Conservation (phyloP, 2,888 invertebrate genomes). For the Lasioglossum leucozonium region DNA sequence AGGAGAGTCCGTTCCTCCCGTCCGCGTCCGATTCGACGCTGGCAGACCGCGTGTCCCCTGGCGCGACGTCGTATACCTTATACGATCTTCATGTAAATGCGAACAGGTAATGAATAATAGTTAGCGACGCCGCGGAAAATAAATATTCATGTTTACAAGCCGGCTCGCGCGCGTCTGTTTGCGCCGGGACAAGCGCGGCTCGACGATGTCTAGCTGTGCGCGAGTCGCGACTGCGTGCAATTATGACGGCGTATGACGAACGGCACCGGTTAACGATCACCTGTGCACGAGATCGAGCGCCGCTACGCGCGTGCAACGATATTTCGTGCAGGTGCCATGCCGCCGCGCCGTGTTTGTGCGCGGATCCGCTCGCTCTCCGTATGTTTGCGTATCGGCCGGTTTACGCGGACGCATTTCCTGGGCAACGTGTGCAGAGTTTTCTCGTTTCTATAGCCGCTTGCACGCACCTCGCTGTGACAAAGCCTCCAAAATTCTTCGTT, state of each 20-base stretch:
- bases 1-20: neutral
- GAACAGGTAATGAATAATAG: constrained; percentile 73
- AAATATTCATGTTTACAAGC: constrained; percentile 72
- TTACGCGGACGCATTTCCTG: neutral
- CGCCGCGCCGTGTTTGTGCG: constrained; percentile 5
- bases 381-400: constrained; percentile 48
- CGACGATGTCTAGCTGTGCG: neutral
- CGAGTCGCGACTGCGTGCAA: constrained; percentile 23
- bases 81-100: constrained; percentile 58
- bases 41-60: neutral
- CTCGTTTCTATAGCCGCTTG: neutral
- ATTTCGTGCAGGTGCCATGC: neutral
- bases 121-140: constrained; percentile 66
- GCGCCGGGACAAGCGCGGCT: constrained; percentile 4
- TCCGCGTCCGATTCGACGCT: constrained; percentile 35
- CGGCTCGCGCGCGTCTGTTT: constrained; percentile 36
- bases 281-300: neutral
- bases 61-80: constrained; percentile 21
- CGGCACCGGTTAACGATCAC: neutral
- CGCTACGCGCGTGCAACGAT: neutral
- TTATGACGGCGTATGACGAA: constrained; percentile 33
- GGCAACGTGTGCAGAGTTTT: neutral
- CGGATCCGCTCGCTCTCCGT: constrained; percentile 29
- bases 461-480: neutral
- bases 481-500: too few species aligned